These are phyloP conservation scores for Halesus radiatus DNA, from an alignment of 1,140 invertebrate genomes.

Conservation along the genomic window DNA sequence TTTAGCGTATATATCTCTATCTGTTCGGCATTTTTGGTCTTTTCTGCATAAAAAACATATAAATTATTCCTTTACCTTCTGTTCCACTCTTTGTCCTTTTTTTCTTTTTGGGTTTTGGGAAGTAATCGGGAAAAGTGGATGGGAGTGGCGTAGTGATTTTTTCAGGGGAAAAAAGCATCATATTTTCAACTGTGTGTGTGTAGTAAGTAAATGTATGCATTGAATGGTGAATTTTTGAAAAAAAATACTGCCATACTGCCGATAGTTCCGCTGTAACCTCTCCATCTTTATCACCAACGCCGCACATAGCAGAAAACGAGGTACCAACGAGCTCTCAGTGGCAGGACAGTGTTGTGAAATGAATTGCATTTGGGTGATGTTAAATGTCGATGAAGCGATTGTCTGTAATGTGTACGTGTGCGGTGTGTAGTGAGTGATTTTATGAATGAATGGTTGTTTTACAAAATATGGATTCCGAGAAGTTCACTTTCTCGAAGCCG, in stretches of 20 bases:
- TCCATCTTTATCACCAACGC: too few relatives aligned
- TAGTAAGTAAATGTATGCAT: not conserved
- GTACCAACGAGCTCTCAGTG: too few relatives aligned
- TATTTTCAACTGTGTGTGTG: too few relatives aligned
- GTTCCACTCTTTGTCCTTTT: conserved; percentile 51
- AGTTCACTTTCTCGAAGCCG: not conserved
- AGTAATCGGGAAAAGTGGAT: not conserved
- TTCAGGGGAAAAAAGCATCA: too few relatives aligned
- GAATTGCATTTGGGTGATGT: not conserved
- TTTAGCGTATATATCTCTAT: conserved; percentile 76
- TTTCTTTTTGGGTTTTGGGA: not conserved
- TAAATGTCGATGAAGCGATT: not conserved
- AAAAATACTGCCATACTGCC: too few relatives aligned
- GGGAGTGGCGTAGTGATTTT: not conserved
- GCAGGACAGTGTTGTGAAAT: too few relatives aligned
- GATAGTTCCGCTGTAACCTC: too few relatives aligned
- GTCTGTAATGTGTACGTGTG: not conserved
- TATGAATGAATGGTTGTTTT: not conserved
- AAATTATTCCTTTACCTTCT: conserved; percentile 56
- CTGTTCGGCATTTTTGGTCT: conserved; percentile 78
- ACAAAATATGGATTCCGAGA: conserved; percentile 2
- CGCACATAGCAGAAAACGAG: too few relatives aligned
- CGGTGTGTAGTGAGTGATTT: not conserved
- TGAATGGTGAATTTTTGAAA: not conserved
- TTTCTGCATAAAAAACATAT: conserved; percentile 69